Base-by-base conservation (phyloP, 2,113 vertebrate genomes). In the Ibidorhyncha struthersii region DNA sequence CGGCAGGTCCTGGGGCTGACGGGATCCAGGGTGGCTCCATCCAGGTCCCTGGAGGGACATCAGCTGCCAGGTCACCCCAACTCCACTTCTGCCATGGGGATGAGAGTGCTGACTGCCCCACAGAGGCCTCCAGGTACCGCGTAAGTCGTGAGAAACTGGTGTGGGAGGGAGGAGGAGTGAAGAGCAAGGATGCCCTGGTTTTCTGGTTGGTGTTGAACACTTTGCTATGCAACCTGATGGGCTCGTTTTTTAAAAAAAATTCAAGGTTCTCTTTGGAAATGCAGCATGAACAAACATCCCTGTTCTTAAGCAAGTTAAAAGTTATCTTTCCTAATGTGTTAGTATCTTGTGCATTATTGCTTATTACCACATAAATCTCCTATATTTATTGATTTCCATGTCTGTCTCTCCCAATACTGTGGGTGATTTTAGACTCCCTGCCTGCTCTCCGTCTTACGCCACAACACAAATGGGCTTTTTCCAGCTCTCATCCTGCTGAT, bases 11-110 rank as follows among this genome's bases (percentile, higher is more conserved):
- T 55, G 25, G 58, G 41, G 67, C 41, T 50, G 47, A 18, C 0
- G 12, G 45, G 43, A 16, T 41, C 36, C 32, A 4, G 36, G 26
- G 32, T 29, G 50, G n/a, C 55, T 38, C 14, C 34, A 34, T 8
- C 23, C 27, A 3, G 26, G 50, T 66, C 32, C 26, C 27, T 8
- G 14, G 12, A 36, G 26, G 17, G 14, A 59, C 32, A 3, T 8
- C 0, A 3, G 76, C 5, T 7, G 40, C 20, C 0, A 4, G 41
- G 20, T 32, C 30, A 27, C 50, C n/a, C 20, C 5, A 25, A 20
- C 38, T 10, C n/a, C 12, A 22, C 21, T 45, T 53, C 34, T 79
- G 65, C 34, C 2, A 0, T 22, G 15, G 38, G 65, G 21, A 20
- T 7, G 45, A n/a, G 26, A 14, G 43, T 6, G 27, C 38, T 22